Evolutionary conservation across 2,888 invertebrate species (phyloP), one percentile per base, ranked within the genome.

Genomic region (Merodon equestris): DNA sequence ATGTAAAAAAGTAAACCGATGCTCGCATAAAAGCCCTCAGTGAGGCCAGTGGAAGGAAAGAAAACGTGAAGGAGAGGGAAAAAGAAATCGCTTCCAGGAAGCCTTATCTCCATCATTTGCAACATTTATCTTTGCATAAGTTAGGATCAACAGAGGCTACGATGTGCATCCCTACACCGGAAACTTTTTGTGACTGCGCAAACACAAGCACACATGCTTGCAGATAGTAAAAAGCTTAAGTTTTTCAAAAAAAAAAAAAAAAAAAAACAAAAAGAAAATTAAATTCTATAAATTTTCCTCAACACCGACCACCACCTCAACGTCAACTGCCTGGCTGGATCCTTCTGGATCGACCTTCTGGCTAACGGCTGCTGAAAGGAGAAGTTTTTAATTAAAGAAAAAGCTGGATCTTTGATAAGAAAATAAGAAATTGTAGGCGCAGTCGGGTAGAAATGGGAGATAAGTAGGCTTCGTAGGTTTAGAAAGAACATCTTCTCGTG

Each of bases 121-220:
- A 73, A 79, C 77, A 79, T 79, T 79, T 79, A 79, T 79, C 73
- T 79, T 79, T 79, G 73, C 79, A 79, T 79, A 79, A 79, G 79
- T 79, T 74, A 70, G 79, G 74, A 79, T 74, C 79, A 79, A 74
- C 79, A 79, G 64, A 79, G 68, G 68, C 64, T 64, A 56, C 18
- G 51, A 70, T 74, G 68, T 79, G 74, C 74, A 74, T 73, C 70
- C 64, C 64, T 68, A 44, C 58, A 57, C 63, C 76, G 42, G 45
- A 40, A 74, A 64, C 63, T 58, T 74, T 64, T 79, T 60, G 44
- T 68, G 77, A 68, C 58, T 73, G 67, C 73, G 67, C 18, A 64
- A 47, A 75, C 53, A n/a, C 13, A 48, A 42, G 9, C 34, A 27
- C 19, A 45, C 42, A 60, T 27, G 7, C 27, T 27, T 27, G 27